phyloP scores from a whole-genome alignment of 2,797 vertebrate species.

The Danio tinwini region DNA sequence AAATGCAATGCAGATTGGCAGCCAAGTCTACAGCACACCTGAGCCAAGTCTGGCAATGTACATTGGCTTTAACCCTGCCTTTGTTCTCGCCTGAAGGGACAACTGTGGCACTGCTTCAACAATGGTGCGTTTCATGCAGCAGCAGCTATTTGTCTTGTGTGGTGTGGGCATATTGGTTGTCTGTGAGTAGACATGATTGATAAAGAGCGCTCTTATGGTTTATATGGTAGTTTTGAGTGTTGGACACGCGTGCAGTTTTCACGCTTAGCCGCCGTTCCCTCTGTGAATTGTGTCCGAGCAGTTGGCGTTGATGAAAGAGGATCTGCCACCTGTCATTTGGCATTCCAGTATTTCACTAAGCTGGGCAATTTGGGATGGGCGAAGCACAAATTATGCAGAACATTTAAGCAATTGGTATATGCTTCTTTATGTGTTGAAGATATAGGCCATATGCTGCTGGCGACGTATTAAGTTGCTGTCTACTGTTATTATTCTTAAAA shows the following conservation, averaged over 20 bases:
- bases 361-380: constrained; percentile 38
- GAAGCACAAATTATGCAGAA: constrained; percentile 28
- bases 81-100: constrained; percentile 39
- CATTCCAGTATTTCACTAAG: constrained; percentile 39
- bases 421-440: constrained; percentile 15
- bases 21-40: constrained; percentile 37
- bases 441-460: constrained; percentile 7
- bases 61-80: constrained; percentile 20
- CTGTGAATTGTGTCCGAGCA: constrained; percentile 36
- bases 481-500: neutral
- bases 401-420: constrained; percentile 17
- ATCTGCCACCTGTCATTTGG: constrained; percentile 51
- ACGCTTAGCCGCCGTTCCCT: constrained; percentile 12
- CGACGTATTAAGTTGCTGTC: neutral
- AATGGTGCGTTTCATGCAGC: neutral
- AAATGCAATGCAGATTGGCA: neutral
- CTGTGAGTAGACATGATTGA: neutral
- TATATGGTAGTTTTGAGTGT: neutral
- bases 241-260: constrained; percentile 3
- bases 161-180: neutral
- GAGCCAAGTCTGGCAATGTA: constrained; percentile 26
- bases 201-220: neutral
- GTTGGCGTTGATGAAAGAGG: constrained; percentile 41
- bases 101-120: constrained; percentile 24
- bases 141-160: neutral